These are phyloP conservation scores for Bemisia tabaci DNA, from an alignment of 1,140 invertebrate species.

Conservation along the genomic window DNA sequence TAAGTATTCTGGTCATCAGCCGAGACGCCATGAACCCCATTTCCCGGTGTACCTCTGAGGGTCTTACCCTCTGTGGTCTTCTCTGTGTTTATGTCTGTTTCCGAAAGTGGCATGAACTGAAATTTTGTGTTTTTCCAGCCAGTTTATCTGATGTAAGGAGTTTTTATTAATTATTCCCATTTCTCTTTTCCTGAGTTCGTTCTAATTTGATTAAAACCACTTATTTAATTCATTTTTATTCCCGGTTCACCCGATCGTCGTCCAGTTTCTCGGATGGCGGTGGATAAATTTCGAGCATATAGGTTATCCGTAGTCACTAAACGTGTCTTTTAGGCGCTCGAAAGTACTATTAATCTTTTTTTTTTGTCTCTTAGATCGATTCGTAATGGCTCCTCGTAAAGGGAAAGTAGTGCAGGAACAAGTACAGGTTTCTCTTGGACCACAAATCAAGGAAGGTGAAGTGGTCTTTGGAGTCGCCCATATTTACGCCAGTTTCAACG, in stretches of 20 bases:
- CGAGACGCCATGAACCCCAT: no score
- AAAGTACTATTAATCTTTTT: background rate
- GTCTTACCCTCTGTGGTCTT: no score
- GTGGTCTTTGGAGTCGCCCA: slow-evolving; percentile 98
- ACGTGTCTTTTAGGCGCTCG: background rate
- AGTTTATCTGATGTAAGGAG: background rate
- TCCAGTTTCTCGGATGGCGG: background rate
- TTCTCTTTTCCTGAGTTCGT: no score
- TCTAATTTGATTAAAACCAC: no score
- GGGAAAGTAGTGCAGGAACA: slow-evolving; percentile 93
- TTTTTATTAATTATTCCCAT: background rate
- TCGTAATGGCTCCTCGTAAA: slow-evolving; percentile 86
- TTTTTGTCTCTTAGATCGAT: background rate
- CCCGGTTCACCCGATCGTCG: background rate
- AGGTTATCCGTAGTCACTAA: background rate
- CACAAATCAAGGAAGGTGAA: slow-evolving; percentile 94
- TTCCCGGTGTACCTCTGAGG: no score
- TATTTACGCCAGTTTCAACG: slow-evolving; percentile 99
- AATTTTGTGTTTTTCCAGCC: background rate
- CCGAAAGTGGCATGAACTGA: no score
- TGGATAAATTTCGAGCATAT: background rate
- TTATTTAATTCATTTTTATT: background rate
- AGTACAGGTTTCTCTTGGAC: slow-evolving; percentile 90
- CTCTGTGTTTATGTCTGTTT: no score
- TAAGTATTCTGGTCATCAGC: no score